Evolutionary conservation across 2,797 vertebrate species (phyloP).

Genomic region (Syngnathus rostellatus): DNA sequence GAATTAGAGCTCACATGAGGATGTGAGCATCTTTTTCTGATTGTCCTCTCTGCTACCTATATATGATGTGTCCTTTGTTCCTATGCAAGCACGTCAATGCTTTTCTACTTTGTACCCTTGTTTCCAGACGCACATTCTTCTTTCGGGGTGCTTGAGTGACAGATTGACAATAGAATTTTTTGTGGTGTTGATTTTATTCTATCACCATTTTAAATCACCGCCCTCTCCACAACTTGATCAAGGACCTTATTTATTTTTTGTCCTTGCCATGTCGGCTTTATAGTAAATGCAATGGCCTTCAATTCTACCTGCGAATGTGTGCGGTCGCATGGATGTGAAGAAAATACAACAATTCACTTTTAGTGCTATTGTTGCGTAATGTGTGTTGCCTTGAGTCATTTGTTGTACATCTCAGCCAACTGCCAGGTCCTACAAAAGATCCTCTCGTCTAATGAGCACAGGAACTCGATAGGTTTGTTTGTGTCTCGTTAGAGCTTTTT

Average conservation of each 20-base stretch:
- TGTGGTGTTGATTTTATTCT: slow-evolving; percentile 1
- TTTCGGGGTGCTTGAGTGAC: slow-evolving; percentile 26
- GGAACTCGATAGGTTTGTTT: slow-evolving; percentile 9
- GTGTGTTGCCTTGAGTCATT: slow-evolving; percentile 28
- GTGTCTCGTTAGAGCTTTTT: slow-evolving; percentile 21
- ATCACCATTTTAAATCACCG: background rate
- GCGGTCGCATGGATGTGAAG: slow-evolving; percentile 10
- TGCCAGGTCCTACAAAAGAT: slow-evolving; percentile 25
- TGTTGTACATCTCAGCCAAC: slow-evolving; percentile 24
- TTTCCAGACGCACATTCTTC: slow-evolving; percentile 7
- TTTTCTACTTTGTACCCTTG: slow-evolving; percentile 6
- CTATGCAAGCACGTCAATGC: slow-evolving; percentile 4
- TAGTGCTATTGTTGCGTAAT: slow-evolving; percentile 12
- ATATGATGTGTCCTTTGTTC: slow-evolving; percentile 16
- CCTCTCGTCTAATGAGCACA: slow-evolving; percentile 18
- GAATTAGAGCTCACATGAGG: slow-evolving; percentile 62
- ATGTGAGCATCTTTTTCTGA: slow-evolving; percentile 49
- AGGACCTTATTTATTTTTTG: slow-evolving; percentile 5
- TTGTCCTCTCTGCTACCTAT: slow-evolving; percentile 24
- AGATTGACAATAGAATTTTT: slow-evolving; percentile 15
- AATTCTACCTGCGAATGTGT: background rate
- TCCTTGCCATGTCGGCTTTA: background rate
- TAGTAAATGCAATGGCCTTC: slow-evolving; percentile 8
- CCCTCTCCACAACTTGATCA: background rate
- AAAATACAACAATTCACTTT: slow-evolving; percentile 22